A percentile compares a stretch with the other conserved stretches of the same genome.
phyloP scores from a whole-genome alignment of 2,797 vertebrate species.

The Tenualosa ilisha region DNA sequence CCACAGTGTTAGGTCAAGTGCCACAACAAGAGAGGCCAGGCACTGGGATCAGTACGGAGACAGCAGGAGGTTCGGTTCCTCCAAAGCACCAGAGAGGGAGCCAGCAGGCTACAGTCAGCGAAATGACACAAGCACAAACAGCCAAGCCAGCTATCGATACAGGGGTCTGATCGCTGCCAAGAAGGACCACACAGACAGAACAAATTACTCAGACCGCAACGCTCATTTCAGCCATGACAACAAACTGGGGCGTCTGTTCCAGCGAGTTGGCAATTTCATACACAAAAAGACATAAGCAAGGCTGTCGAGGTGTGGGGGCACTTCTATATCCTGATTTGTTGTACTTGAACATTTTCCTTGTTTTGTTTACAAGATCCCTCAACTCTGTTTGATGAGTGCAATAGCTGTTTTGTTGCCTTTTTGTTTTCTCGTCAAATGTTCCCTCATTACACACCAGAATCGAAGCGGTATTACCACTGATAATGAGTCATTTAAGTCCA shows the following conservation, averaged over 20 bases:
- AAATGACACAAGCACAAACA: slow-evolving; percentile 37
- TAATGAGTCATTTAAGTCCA: neutral
- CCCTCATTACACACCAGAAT: neutral
- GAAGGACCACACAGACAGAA: slow-evolving; percentile 59
- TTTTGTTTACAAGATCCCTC: neutral
- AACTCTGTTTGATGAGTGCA: neutral
- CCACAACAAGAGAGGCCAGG: slow-evolving; percentile 51
- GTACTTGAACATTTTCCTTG: neutral
- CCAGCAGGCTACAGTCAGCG: slow-evolving; percentile 2
- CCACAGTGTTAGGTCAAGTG: slow-evolving; percentile 48
- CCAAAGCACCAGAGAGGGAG: slow-evolving; percentile 78
- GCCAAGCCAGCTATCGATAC: slow-evolving; percentile 69
- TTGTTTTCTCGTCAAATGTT: neutral
- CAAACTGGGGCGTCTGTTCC: slow-evolving; percentile 90
- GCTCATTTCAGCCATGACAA: slow-evolving; percentile 81
- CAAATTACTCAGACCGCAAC: slow-evolving; percentile 68
- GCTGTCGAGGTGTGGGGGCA: neutral
- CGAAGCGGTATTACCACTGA: neutral
- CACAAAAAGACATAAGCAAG: slow-evolving; percentile 81
- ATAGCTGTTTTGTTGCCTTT: neutral
- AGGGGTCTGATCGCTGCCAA: slow-evolving; percentile 57
- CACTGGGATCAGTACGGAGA: slow-evolving; percentile 67
- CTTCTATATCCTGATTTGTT: neutral
- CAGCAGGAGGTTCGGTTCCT: slow-evolving; percentile 81
- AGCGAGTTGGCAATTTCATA: slow-evolving; percentile 85